A percentile compares a stretch with the other conserved stretches of the same genome.
These are phyloP conservation scores for Drosophila mauritiana DNA, from an alignment of 1,140 invertebrate genomes.

Conservation along the genomic window DNA sequence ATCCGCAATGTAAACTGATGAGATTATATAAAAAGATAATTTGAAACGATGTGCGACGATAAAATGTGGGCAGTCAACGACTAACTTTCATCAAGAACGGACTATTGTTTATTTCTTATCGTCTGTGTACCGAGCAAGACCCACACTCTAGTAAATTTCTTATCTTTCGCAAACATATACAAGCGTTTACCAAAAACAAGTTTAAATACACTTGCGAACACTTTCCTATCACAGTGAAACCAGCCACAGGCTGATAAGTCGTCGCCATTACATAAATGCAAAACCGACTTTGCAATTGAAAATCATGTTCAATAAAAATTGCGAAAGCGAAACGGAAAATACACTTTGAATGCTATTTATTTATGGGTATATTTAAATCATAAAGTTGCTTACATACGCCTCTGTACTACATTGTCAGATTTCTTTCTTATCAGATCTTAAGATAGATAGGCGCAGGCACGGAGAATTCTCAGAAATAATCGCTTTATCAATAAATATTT, in stretches of 20 bases:
- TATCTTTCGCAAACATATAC: not conserved
- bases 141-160: not conserved
- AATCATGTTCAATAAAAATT: not conserved
- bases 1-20: not conserved
- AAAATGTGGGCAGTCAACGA: not conserved
- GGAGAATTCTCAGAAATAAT: too few species aligned
- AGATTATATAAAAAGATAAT: not conserved
- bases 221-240: not conserved
- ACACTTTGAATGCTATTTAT: not conserved
- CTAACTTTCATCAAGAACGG: not conserved
- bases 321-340: not conserved
- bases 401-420: too few species aligned
- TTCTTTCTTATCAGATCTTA: too few species aligned
- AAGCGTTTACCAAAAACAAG: constrained; percentile 4
- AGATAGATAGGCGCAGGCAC: too few species aligned
- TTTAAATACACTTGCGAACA: constrained; percentile 6
- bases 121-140: not conserved
- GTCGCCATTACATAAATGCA: constrained; percentile 2
- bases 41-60: not conserved
- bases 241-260: constrained; percentile 3
- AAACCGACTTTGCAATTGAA: not conserved
- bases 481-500: too few species aligned
- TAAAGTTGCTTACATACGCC: too few species aligned
- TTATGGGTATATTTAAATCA: not conserved
- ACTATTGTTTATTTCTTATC: not conserved